Conservation (phyloP, 2,113 vertebrate genomes). For the Ovibos moschatus region DNA sequence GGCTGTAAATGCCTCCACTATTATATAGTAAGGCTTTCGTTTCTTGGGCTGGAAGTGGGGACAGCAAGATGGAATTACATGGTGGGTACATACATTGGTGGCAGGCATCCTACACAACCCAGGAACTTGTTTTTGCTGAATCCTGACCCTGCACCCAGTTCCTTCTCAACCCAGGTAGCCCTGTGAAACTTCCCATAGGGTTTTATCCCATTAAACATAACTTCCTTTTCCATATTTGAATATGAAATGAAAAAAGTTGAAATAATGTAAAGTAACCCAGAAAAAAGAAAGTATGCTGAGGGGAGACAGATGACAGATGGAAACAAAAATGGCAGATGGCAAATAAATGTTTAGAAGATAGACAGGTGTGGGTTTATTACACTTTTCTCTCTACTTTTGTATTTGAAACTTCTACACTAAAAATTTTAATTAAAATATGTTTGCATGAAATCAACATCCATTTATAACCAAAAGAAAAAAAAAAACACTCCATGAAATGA, state of each 20-base stretch:
- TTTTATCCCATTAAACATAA: not conserved
- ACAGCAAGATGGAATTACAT: not conserved
- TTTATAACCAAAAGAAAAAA: not conserved
- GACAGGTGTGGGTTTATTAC: not conserved
- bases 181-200: not conserved
- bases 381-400: not conserved
- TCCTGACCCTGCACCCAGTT: not conserved
- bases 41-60: not conserved
- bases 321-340: not conserved
- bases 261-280: not conserved
- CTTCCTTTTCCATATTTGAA: not conserved
- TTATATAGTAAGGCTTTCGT: not conserved
- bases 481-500: not conserved
- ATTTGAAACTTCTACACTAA: conserved; percentile 1
- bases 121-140: not conserved
- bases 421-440: not conserved
- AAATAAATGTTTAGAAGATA: not conserved
- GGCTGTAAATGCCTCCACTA: not conserved
- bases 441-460: not conserved
- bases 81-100: fast-evolving
- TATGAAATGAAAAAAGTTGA: not conserved
- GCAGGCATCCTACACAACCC: fast-evolving
- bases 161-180: not conserved
- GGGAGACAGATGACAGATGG: not conserved
- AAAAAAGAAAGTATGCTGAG: not conserved